phyloP scores from a whole-genome alignment of 2,797 vertebrate species.

The Silurus lanzhouensis region DNA sequence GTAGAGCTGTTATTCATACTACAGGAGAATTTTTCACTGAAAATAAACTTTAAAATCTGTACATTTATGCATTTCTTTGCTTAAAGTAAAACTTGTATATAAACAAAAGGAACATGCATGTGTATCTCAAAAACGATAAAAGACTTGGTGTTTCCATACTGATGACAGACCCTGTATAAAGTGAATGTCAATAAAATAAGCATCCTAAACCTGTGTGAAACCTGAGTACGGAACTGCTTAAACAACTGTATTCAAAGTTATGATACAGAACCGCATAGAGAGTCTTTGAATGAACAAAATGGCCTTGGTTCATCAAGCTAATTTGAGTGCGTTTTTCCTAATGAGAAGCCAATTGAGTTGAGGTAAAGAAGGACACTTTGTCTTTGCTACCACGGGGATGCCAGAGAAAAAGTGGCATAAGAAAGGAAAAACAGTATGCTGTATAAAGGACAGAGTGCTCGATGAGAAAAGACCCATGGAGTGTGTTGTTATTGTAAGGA shows the following conservation, averaged over 20 bases:
- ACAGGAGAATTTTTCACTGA: too few relatives aligned
- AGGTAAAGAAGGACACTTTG: conserved; percentile 9
- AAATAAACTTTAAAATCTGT: too few relatives aligned
- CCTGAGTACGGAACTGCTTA: neutral
- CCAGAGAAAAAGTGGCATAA: conserved; percentile 19
- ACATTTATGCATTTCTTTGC: too few relatives aligned
- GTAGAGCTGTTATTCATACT: too few relatives aligned
- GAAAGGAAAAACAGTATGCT: conserved; percentile 1
- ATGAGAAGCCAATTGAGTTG: conserved; percentile 38
- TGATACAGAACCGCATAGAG: neutral
- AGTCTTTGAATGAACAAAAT: conserved; percentile 6
- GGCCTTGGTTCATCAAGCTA: neutral
- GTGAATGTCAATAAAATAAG: neutral
- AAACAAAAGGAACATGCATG: too few relatives aligned
- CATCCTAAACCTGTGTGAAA: neutral
- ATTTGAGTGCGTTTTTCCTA: conserved; percentile 31
- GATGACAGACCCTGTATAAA: neutral
- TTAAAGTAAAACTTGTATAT: too few relatives aligned
- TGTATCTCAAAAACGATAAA: too few relatives aligned
- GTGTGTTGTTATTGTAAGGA: conserved; percentile 8
- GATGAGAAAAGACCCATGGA: neutral
- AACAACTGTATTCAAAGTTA: neutral
- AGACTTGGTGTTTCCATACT: too few relatives aligned
- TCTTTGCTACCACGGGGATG: conserved; percentile 11
- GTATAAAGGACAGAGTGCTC: neutral